Evolutionary conservation across 1,140 invertebrate species (phyloP).

Genomic region (Achatina immaculata): DNA sequence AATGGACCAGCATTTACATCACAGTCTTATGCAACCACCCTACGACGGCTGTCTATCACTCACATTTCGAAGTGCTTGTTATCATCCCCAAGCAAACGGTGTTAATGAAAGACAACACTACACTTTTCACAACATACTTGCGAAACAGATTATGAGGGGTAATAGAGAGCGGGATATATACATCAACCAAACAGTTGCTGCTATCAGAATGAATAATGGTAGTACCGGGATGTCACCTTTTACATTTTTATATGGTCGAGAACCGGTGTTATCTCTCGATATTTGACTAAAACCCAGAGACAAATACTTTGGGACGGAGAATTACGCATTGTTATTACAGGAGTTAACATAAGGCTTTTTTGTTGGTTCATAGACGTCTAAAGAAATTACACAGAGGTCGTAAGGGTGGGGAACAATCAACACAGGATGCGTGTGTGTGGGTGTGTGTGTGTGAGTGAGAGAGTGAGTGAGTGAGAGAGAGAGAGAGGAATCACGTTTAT

Average conservation of each 20-base stretch:
- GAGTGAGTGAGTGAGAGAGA: no score
- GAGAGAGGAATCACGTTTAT: no score
- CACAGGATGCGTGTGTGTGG: no score
- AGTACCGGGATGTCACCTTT: neutral
- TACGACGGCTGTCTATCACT: neutral
- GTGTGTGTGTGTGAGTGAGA: no score
- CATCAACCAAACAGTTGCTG: neutral
- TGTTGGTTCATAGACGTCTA: no score
- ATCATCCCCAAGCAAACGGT: neutral
- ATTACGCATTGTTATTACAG: no score
- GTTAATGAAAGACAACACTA: neutral
- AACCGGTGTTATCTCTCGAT: neutral
- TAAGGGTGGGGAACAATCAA: no score
- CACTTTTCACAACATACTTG: neutral
- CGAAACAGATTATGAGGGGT: neutral
- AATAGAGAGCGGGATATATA: neutral
- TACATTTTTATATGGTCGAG: neutral
- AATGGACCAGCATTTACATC: neutral
- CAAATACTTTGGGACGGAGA: no score
- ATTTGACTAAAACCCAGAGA: neutral
- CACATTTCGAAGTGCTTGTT: neutral
- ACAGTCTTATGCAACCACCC: neutral
- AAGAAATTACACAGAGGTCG: no score
- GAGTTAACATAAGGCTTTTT: no score
- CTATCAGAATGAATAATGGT: neutral